A percentile compares a stretch with the other conserved stretches of the same genome.
Evolutionary conservation across 1,140 invertebrate species (phyloP).

Genomic region (Oncopeltus fasciatus): DNA sequence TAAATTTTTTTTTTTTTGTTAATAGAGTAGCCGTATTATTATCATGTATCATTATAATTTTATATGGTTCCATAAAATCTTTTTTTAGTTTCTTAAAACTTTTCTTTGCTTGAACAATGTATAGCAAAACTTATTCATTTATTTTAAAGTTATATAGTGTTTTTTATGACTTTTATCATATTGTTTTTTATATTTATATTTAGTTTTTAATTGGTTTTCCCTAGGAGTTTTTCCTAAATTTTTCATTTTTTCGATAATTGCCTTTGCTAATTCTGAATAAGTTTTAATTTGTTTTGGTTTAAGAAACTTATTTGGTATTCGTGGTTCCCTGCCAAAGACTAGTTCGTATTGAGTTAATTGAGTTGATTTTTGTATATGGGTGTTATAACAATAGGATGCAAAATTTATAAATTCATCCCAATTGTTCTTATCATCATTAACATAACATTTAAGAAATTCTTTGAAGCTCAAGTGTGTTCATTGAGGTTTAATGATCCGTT

Average conservation of each 20-base stretch:
- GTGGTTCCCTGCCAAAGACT: not conserved
- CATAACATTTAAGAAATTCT: not conserved
- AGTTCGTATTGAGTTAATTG: not conserved
- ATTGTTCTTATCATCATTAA: not conserved
- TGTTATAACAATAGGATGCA: not conserved
- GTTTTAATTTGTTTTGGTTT: not conserved
- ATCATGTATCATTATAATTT: too few species aligned
- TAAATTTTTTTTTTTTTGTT: not conserved
- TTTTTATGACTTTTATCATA: not conserved
- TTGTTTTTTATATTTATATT: not conserved
- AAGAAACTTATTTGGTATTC: not conserved
- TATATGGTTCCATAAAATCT: too few species aligned
- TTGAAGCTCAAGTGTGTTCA: not conserved
- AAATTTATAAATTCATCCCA: constrained; percentile 7
- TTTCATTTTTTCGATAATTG: not conserved
- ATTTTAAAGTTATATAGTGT: too few species aligned
- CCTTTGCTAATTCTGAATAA: too few species aligned
- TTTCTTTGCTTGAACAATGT: too few species aligned
- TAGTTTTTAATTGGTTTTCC: not conserved
- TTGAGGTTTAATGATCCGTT: not conserved
- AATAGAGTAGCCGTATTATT: not conserved
- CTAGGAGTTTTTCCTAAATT: not conserved
- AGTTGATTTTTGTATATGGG: not conserved
- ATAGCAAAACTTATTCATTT: too few species aligned
- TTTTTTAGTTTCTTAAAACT: too few species aligned